Evolutionary conservation across 2,113 vertebrate species (phyloP), one percentile per base, ranked within the genome.

Genomic region (Forbesichthys papilliferus): DNA sequence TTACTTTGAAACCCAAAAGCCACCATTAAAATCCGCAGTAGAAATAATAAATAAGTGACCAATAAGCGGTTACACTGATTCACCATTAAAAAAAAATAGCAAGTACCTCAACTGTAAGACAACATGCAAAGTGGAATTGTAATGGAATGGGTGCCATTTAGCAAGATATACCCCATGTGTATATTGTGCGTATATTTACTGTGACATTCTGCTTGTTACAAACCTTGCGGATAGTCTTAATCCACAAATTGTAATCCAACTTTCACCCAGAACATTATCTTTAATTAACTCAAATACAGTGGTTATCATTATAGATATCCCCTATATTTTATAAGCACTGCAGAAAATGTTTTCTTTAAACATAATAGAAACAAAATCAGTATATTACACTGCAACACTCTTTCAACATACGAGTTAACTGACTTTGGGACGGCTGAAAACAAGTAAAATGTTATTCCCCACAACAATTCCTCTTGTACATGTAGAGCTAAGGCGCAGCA

Each of bases 111-210:
- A 68, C 47, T 60, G 53, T n/a, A 47, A 33, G 55, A 68, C 36
- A 42, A 52, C 57, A 61, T 5, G 57, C 18, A 42, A 57, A 68
- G 14, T 18, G 33, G 5, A 11, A 12, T 20, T 10, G 16, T n/a
- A 54, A 61, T 27, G 34, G 9, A 12, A 64, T 42, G 36, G 3
- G 58, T 12, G 42, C 61, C 48, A 70, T 49, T 55, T n/a, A 73
- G 55, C 61, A 71, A 54, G 58, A 46, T 42, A 58, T 11, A 63
- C 65, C 48, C 2, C 5, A 69, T 65, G 69, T 84, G n/a, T 64
- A 61, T 66, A 75, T 65, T 88, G 87, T 89, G 88, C 86, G 66
- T 62, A 75, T 55, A 64, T 73, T 75, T 58, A 53, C 6, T 20
- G 70, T 77, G 69, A 77, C 10, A 27, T 64, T n/a, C 36, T 54